Evolutionary conservation across 1,140 invertebrate genomes (phyloP), one percentile per base, ranked within the genome.

Genomic region (Pachyrhynchus sulphureomaculatus): DNA sequence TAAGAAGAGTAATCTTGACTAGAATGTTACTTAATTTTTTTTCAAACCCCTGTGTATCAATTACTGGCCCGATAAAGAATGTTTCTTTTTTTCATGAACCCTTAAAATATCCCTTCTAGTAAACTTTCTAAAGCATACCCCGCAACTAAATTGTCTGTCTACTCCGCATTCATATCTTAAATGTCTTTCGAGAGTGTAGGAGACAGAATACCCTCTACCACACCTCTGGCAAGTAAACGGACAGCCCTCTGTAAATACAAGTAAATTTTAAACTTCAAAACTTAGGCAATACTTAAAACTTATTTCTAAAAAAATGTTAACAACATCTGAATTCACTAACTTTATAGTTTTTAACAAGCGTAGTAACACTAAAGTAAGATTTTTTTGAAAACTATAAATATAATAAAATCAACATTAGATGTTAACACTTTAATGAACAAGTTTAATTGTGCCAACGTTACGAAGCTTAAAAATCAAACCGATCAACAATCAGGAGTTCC

Each of bases 131-230:
- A 48, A 54, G 32, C 70, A 72, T 36, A 70, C 17, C 12, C 60
- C 29, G 65, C 90, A 92, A 57, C 44, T 34, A 32, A 67, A 67
- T 34, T 64, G 65, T 26, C 52, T 39, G 41, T 45, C 62, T 34
- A 67, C 62, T 10, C 58, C 62, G 29, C 65, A 67, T 52, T 67
- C 61, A 9, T 64, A 67, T 32, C 24, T 36, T n/a, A 61, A 39
- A 41, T 67, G 65, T 9, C 79, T 70, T 49, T 77, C 73, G 58
- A 82, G 67, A 24, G 73, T 77, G 54, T 79, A 76, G 37, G 69
- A 68, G 45, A 79, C 73, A 39, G 71, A 72, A 68, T 80, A 82
- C 58, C 53, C 65, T 44, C 79, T 72, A 51, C 77, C 75, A 57
- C 80, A 80, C 49, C 75, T 75, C 61, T 69, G 71, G 65, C 75